Percentiles rank a stretch among this genome's conserved stretches.
These are phyloP conservation scores for Aporophyla nigra DNA, from an alignment of 2,888 invertebrate species.

Conservation along the genomic window DNA sequence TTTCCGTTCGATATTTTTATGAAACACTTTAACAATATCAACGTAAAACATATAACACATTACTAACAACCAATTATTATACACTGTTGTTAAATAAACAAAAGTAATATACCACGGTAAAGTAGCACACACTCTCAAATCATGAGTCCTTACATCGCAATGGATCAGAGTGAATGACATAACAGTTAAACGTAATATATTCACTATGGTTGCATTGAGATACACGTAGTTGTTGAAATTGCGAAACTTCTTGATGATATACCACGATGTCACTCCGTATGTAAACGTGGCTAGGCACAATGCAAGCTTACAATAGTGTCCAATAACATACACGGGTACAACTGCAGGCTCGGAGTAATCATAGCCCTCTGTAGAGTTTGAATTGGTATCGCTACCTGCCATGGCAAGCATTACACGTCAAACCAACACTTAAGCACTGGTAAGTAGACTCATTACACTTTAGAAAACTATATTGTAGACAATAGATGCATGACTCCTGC, in stretches of 20 bases:
- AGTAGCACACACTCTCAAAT: neutral
- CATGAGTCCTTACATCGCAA: neutral
- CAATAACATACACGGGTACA: neutral
- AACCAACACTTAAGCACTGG: no score
- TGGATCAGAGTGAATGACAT: neutral
- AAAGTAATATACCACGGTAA: constrained; percentile 8
- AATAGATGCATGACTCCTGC: no score
- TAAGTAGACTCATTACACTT: neutral
- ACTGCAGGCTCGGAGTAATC: neutral
- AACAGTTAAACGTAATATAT: constrained; percentile 24
- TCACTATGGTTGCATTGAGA: constrained; percentile 18
- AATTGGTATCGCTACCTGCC: neutral
- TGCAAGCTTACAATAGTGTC: neutral
- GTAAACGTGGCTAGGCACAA: constrained; percentile 21
- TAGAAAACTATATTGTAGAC: neutral
- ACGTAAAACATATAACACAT: constrained; percentile 36
- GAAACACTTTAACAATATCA: constrained; percentile 41
- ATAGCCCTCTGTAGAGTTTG: neutral
- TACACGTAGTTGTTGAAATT: constrained; percentile 37
- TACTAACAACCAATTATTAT: constrained; percentile 35
- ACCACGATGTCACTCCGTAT: constrained; percentile 43
- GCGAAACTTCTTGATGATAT: constrained; percentile 26
- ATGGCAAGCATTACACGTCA: neutral
- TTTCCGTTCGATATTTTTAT: constrained; percentile 7
- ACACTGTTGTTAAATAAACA: constrained; percentile 19